phyloP scores from a whole-genome alignment of 2,113 vertebrate genomes.

The Papio anubis region DNA sequence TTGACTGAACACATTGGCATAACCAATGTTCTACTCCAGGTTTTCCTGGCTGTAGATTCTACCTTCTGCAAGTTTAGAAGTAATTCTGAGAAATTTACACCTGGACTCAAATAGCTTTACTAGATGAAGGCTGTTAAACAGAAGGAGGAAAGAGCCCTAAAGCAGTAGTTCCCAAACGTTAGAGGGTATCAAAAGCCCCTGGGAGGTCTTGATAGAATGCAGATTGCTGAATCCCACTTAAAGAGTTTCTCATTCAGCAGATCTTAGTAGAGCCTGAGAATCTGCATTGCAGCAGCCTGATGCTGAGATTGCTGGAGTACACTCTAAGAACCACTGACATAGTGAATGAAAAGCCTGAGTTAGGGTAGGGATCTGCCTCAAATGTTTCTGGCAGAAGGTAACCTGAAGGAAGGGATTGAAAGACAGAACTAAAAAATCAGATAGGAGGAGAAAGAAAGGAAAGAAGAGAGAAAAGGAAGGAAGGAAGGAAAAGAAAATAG shows the following conservation, averaged over 20 bases:
- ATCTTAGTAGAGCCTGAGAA: not conserved
- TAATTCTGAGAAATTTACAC: not conserved
- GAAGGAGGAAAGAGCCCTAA: not conserved
- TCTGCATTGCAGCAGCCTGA: not conserved
- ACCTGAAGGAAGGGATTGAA: not conserved
- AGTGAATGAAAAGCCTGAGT: not conserved
- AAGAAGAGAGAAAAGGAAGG: not conserved
- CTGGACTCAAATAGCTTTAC: not conserved
- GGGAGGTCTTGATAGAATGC: not conserved
- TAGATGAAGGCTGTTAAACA: not conserved
- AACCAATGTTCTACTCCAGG: not conserved
- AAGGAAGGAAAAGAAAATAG: not conserved
- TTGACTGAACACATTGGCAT: not conserved
- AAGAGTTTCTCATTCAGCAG: not conserved
- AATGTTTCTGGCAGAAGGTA: not conserved
- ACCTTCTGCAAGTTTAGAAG: not conserved
- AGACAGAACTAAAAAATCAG: not conserved
- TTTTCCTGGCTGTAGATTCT: not conserved
- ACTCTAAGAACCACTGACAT: not conserved
- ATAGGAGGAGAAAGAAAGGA: not conserved
- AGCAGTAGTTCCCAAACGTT: not conserved
- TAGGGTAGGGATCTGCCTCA: not conserved
- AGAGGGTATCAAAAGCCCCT: not conserved
- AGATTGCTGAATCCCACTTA: fast-evolving
- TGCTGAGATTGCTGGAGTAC: not conserved